These are phyloP conservation scores for Poeciliopsis turneri DNA, from an alignment of 2,797 vertebrate genomes.

Conservation along the genomic window DNA sequence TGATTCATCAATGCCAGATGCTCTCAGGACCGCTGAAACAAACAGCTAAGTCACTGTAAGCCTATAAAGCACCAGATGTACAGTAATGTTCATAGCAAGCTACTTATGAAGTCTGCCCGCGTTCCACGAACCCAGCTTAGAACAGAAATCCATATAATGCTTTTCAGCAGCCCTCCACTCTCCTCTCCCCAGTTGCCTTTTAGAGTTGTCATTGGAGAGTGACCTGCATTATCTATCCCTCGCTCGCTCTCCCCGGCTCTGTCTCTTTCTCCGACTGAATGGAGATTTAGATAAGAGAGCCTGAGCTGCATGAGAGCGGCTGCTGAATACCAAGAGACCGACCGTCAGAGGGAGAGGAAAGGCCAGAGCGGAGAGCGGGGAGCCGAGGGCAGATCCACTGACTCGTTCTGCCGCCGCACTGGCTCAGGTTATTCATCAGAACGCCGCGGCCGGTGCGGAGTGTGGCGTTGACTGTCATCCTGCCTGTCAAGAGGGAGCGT, in stretches of 20 bases:
- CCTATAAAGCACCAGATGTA: slow-evolving; percentile 55
- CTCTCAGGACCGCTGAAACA: slow-evolving; percentile 59
- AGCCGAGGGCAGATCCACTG: slow-evolving; percentile 43
- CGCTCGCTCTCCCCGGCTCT: slow-evolving; percentile 55
- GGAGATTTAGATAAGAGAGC: slow-evolving; percentile 78
- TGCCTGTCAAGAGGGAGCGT: neutral
- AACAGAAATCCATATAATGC: slow-evolving; percentile 48
- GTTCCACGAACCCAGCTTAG: slow-evolving; percentile 37
- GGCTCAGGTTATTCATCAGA: slow-evolving; percentile 40
- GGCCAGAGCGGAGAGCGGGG: slow-evolving; percentile 38
- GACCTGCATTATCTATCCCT: slow-evolving; percentile 76
- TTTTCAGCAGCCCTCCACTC: slow-evolving; percentile 36
- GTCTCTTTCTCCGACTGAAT: slow-evolving; percentile 70
- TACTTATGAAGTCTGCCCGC: slow-evolving; percentile 56
- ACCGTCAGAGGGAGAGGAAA: slow-evolving; percentile 14
- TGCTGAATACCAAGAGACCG: slow-evolving; percentile 71
- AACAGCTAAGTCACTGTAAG: slow-evolving; percentile 49
- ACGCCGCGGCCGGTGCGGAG: slow-evolving; percentile 3
- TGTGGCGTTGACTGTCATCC: slow-evolving; percentile 13
- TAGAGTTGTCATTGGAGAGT: slow-evolving; percentile 77
- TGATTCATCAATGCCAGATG: slow-evolving; percentile 59
- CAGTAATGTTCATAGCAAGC: slow-evolving; percentile 60
- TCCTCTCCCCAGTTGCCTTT: slow-evolving; percentile 68
- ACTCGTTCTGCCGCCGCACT: slow-evolving; percentile 22
- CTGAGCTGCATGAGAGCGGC: slow-evolving; percentile 69